Conservation (phyloP, 1,140 invertebrate species). For the Brachionus koreanus region DNA sequence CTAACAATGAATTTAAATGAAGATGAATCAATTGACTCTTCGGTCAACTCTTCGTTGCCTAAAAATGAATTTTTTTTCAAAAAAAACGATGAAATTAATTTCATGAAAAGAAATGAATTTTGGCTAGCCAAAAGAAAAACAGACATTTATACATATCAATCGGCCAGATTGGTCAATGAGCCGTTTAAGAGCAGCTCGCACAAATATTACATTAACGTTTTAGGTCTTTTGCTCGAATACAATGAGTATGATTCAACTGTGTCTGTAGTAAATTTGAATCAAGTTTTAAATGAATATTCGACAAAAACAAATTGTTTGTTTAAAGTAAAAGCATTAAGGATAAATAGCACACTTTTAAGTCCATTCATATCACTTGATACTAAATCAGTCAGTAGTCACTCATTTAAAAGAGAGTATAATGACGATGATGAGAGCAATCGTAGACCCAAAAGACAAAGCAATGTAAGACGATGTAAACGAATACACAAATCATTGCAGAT, state of each 20-base stretch:
- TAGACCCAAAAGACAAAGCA: not conserved
- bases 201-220: slow-evolving; percentile 1
- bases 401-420: not conserved
- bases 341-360: not conserved
- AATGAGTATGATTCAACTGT: slow-evolving; percentile 35
- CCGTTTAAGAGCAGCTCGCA: not conserved
- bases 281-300: not conserved
- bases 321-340: not conserved
- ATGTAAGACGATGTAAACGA: not conserved
- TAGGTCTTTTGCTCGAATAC: slow-evolving; percentile 22
- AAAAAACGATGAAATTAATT: slow-evolving; percentile 27
- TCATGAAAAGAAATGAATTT: slow-evolving; percentile 40
- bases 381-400: slow-evolving; percentile 9
- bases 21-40: not conserved
- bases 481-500: not conserved
- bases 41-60: not conserved
- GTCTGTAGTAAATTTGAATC: not conserved
- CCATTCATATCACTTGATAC: not conserved
- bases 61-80: slow-evolving; percentile 23
- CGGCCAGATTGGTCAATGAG: not conserved
- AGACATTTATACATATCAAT: slow-evolving; percentile 29
- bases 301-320: not conserved
- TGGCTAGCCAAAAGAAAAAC: slow-evolving; percentile 19
- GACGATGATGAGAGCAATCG: not conserved
- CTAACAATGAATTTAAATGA: slow-evolving; percentile 17